Conservation (phyloP, 2,888 invertebrate species). For the Heliconius ismenius region DNA sequence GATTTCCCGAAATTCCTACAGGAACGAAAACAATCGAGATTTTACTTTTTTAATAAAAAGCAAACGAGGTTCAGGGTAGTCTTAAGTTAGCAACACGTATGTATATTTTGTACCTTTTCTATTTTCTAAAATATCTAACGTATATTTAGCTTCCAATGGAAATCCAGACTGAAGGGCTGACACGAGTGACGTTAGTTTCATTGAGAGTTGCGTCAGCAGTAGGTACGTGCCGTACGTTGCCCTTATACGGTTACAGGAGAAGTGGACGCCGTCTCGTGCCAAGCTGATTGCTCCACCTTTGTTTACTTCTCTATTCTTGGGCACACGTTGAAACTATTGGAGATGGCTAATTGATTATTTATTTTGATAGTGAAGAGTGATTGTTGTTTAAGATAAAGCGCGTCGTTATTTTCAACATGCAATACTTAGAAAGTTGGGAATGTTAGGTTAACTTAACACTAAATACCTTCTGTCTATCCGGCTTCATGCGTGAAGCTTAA, state of each 20-base stretch:
- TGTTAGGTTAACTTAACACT: not conserved
- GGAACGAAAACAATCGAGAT: too few relatives aligned
- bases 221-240: conserved; percentile 40
- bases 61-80: too few relatives aligned
- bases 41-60: too few relatives aligned
- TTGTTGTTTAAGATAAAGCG: not conserved
- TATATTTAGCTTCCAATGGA: conserved; percentile 17
- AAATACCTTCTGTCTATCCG: not conserved
- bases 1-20: too few relatives aligned
- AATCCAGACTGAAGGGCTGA: conserved; percentile 34
- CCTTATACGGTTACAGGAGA: conserved; percentile 46
- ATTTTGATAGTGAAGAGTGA: not conserved
- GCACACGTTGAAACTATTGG: not conserved
- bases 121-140: not conserved
- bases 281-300: conserved; percentile 30
- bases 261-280: conserved; percentile 29
- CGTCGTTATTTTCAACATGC: not conserved
- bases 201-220: conserved; percentile 45
- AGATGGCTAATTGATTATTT: not conserved
- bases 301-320: conserved; percentile 35
- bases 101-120: too few relatives aligned
- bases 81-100: too few relatives aligned
- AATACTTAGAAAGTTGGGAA: not conserved
- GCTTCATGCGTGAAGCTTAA: not conserved
- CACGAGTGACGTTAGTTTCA: conserved; percentile 46